These are phyloP conservation scores for Cottus gobio DNA, from an alignment of 2,113 vertebrate species.

Conservation along the genomic window DNA sequence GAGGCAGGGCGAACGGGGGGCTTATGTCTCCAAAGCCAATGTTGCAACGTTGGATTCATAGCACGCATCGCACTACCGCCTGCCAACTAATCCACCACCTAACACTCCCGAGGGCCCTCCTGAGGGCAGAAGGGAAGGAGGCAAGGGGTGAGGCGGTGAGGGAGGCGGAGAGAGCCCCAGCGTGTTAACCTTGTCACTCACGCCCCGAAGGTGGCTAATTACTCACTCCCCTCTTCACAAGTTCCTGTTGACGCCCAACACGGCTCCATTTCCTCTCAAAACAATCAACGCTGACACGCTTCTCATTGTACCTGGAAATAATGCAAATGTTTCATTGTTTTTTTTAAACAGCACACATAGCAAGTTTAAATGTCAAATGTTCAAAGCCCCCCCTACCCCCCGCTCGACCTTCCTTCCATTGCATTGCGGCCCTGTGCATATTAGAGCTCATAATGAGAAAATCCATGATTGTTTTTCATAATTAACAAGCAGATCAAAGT, in stretches of 20 bases:
- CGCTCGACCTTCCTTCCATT: conserved; percentile 56
- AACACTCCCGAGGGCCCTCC: conserved; percentile 72
- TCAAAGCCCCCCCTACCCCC: conserved; percentile 27
- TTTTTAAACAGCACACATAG: conserved; percentile 5
- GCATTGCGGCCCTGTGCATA: conserved; percentile 69
- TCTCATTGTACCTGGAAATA: conserved; percentile 3
- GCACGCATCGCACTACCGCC: conserved; percentile 65
- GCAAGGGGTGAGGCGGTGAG: conserved; percentile 52
- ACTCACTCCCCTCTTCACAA: conserved; percentile 55
- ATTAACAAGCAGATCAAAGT: conserved; percentile 84
- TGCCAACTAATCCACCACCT: conserved; percentile 74
- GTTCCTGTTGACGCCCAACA: conserved; percentile 39
- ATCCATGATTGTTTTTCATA: conserved; percentile 82
- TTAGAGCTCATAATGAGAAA: conserved; percentile 81
- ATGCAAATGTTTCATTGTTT: conserved; percentile 5
- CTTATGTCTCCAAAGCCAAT: conserved; percentile 79
- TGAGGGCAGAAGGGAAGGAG: conserved; percentile 65
- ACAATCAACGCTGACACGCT: background rate
- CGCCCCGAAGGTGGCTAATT: conserved; percentile 67
- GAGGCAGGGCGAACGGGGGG: conserved; percentile 61
- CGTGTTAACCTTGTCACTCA: conserved; percentile 76
- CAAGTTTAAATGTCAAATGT: conserved; percentile 40
- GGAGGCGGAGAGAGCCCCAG: conserved; percentile 48
- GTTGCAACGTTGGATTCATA: conserved; percentile 71
- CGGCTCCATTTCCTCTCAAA: conserved; percentile 38